Evolutionary conservation across 1,140 invertebrate species (phyloP).

Genomic region (Penaeus vannamei): DNA sequence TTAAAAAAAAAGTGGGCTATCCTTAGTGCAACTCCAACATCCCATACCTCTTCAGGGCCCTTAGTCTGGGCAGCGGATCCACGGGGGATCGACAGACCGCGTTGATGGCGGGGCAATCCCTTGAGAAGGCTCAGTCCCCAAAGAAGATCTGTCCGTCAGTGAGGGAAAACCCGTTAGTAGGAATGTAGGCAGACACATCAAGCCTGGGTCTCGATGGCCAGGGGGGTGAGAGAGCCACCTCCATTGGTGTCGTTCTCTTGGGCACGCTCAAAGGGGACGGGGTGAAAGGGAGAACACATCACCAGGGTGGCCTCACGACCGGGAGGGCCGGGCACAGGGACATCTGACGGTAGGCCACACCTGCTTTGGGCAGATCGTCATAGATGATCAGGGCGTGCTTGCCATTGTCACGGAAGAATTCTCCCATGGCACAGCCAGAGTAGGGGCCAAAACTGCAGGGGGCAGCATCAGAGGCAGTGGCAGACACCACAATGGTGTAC

Average conservation of each 20-base stretch:
- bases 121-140: constrained; percentile 99
- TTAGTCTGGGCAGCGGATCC: constrained; percentile 99
- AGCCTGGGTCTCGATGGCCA: constrained; percentile 98
- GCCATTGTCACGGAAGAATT: constrained; percentile 99
- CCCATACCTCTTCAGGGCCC: constrained; percentile 96
- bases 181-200: constrained; percentile 99
- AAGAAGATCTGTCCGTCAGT: constrained; percentile 99
- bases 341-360: constrained; percentile 99
- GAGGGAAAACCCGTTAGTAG: constrained; percentile 99
- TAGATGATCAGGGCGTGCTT: constrained; percentile 99
- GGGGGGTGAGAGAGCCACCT: constrained; percentile 97
- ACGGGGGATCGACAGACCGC: constrained; percentile 99
- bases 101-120: constrained; percentile 98
- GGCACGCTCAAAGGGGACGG: constrained; percentile 99
- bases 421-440: constrained; percentile 99
- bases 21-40: not conserved
- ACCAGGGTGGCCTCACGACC: constrained; percentile 99
- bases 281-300: constrained; percentile 99
- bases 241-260: constrained; percentile 96
- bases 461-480: constrained; percentile 99
- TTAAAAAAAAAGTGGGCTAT: not conserved
- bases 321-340: constrained; percentile 98
- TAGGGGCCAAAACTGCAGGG: constrained; percentile 99
- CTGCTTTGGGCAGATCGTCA: constrained; percentile 99
- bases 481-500: constrained; percentile 98